Conservation (phyloP, 2,888 invertebrate species). For the Endomychus coccineus region DNA sequence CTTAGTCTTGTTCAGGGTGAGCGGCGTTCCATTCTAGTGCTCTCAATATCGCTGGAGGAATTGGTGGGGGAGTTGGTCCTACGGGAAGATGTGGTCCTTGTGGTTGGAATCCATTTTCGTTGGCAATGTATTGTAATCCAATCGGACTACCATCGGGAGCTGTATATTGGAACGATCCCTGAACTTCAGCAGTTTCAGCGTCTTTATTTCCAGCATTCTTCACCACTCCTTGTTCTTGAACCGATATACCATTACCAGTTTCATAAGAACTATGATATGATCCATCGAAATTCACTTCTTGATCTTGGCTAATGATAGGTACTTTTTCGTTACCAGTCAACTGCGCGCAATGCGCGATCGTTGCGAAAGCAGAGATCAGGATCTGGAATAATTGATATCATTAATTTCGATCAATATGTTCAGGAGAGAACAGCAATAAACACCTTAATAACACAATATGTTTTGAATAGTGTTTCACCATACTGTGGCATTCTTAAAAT, state of each 20-base stretch:
- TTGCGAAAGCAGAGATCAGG: slow-evolving; percentile 25
- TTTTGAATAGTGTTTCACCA: too few relatives aligned
- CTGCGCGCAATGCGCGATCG: slow-evolving; percentile 28
- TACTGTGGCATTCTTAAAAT: too few relatives aligned
- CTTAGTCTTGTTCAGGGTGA: slow-evolving; percentile 51
- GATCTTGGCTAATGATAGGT: slow-evolving; percentile 33
- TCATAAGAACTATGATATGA: slow-evolving; percentile 44
- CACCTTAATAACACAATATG: too few relatives aligned
- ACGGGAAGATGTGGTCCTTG: slow-evolving; percentile 50
- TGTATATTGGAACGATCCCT: slow-evolving; percentile 25
- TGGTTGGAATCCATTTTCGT: slow-evolving; percentile 64
- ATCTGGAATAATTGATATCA: slow-evolving; percentile 23
- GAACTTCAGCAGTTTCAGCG: slow-evolving; percentile 30
- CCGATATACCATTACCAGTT: slow-evolving; percentile 47
- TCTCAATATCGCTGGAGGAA: slow-evolving; percentile 60
- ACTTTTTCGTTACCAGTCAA: slow-evolving; percentile 28
- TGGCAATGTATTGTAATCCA: slow-evolving; percentile 55
- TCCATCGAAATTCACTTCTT: slow-evolving; percentile 45
- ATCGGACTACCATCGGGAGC: slow-evolving; percentile 36
- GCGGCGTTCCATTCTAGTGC: slow-evolving; percentile 60
- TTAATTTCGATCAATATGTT: too few relatives aligned
- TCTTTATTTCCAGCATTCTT: slow-evolving; percentile 33
- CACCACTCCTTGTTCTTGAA: slow-evolving; percentile 38
- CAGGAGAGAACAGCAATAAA: too few relatives aligned
- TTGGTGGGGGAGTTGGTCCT: slow-evolving; percentile 58